Conservation (phyloP, 1,140 invertebrate species). For the Diorhabda carinulata region DNA sequence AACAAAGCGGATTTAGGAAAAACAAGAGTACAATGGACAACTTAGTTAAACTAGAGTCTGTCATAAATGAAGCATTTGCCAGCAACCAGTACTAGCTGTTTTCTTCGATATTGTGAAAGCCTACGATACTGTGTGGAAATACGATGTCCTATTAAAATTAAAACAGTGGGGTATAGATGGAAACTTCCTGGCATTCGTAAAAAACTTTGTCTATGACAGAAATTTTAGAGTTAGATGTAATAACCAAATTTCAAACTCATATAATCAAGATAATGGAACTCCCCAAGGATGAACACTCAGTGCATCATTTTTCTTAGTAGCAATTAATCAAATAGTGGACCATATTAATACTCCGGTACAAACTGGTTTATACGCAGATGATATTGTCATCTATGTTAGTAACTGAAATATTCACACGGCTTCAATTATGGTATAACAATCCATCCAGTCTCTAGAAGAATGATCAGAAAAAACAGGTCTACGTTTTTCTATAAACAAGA, state of each 20-base stretch:
- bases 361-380: too few relatives aligned
- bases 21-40: slow-evolving; percentile 22
- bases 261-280: slow-evolving; percentile 16
- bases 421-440: too few relatives aligned
- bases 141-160: slow-evolving; percentile 19
- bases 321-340: too few relatives aligned
- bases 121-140: slow-evolving; percentile 19
- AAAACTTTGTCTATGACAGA: slow-evolving; percentile 17
- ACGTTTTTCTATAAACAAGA: too few relatives aligned
- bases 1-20: slow-evolving; percentile 21
- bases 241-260: neutral
- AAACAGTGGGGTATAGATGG: slow-evolving; percentile 7
- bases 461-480: too few relatives aligned
- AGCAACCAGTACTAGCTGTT: slow-evolving; percentile 15
- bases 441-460: too few relatives aligned
- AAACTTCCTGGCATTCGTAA: slow-evolving; percentile 16
- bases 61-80: slow-evolving; percentile 21
- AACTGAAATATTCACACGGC: too few relatives aligned
- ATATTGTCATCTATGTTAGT: too few relatives aligned
- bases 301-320: too few relatives aligned
- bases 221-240: too few relatives aligned
- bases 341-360: too few relatives aligned
- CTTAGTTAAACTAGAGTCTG: slow-evolving; percentile 19
- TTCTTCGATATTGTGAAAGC: slow-evolving; percentile 25
- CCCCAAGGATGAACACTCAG: slow-evolving; percentile 8